Percentiles rank a stretch among this genome's conserved stretches.
Evolutionary conservation across 37 sponge, comb jelly and placozoan genomes (phyloP).

Genomic region (Geodia barretti): DNA sequence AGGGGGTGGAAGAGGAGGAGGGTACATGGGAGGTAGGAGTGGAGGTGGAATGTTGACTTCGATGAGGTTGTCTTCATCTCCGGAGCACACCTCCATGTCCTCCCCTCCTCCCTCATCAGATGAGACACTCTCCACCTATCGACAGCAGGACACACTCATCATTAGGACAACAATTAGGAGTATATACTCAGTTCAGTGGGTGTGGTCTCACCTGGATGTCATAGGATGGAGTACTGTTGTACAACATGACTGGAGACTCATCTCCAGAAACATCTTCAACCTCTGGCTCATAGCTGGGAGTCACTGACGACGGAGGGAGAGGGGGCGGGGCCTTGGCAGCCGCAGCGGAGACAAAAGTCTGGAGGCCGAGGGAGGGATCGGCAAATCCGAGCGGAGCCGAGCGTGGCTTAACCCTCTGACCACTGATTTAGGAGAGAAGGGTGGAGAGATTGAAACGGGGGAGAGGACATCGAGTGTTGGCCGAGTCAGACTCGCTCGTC

Average conservation of each 20-base stretch:
- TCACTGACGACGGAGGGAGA: not conserved
- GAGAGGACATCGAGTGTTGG: conserved; percentile 16
- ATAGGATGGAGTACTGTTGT: not conserved
- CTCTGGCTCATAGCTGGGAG: conserved; percentile 28
- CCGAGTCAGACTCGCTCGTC: not conserved
- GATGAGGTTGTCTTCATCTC: conserved; percentile 46
- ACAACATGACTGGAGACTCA: conserved; percentile 74
- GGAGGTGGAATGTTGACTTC: conserved; percentile 53
- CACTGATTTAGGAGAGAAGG: conserved; percentile 20
- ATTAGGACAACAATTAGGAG: no score
- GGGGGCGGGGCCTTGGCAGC: not conserved
- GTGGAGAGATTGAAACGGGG: conserved; percentile 53
- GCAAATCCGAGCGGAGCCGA: not conserved
- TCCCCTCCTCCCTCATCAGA: conserved; percentile 37
- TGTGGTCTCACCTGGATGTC: conserved; percentile 2
- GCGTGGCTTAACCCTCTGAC: not conserved
- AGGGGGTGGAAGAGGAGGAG: not conserved
- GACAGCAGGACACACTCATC: conserved; percentile 17
- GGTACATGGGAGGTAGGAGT: not conserved
- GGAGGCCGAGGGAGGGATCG: conserved; percentile 54
- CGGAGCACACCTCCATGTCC: conserved; percentile 75
- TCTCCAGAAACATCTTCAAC: conserved; percentile 85
- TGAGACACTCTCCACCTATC: conserved; percentile 41
- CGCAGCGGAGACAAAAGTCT: conserved; percentile 15
- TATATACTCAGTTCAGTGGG: no score